phyloP scores from a whole-genome alignment of 2,888 invertebrate genomes.

The Macrophya annulata region DNA sequence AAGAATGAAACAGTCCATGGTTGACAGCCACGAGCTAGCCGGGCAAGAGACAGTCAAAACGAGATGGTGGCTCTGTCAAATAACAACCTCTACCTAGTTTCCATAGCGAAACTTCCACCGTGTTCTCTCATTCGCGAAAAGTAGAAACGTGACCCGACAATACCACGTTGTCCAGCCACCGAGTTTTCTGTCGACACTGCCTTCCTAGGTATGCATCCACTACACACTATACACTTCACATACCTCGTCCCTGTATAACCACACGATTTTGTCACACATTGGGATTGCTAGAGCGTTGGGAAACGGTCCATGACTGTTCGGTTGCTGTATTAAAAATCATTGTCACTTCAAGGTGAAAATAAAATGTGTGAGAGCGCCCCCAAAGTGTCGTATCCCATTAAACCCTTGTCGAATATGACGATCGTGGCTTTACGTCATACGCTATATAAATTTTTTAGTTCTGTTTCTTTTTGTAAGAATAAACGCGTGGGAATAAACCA shows the following conservation, averaged over 20 bases:
- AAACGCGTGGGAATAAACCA: slow-evolving; percentile 1
- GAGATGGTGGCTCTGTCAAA: slow-evolving; percentile 64
- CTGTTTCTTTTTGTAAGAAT: not conserved
- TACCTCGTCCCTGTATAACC: not conserved
- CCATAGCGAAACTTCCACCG: slow-evolving; percentile 65
- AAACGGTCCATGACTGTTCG: not conserved
- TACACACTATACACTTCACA: not conserved
- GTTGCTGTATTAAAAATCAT: slow-evolving; percentile 37
- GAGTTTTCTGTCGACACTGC: slow-evolving; percentile 61
- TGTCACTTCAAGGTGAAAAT: not conserved
- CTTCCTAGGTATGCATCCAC: slow-evolving; percentile 4
- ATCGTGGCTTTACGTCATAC: not conserved
- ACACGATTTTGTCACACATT: not conserved
- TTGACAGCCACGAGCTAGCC: slow-evolving; percentile 17
- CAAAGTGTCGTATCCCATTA: slow-evolving; percentile 3
- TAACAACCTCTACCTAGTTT: slow-evolving; percentile 72
- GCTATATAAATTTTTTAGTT: not conserved
- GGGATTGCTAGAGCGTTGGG: not conserved
- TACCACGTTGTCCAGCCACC: slow-evolving; percentile 66
- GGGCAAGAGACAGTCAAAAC: slow-evolving; percentile 12
- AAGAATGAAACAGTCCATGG: slow-evolving; percentile 47
- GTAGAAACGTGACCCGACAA: slow-evolving; percentile 61
- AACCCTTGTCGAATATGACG: slow-evolving; percentile 2
- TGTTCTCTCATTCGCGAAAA: slow-evolving; percentile 38
- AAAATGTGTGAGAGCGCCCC: slow-evolving; percentile 3